A percentile compares a stretch with the other conserved stretches of the same genome.
Conservation (phyloP, 2,888 invertebrate genomes). For the Sarcophaga carnaria region DNA sequence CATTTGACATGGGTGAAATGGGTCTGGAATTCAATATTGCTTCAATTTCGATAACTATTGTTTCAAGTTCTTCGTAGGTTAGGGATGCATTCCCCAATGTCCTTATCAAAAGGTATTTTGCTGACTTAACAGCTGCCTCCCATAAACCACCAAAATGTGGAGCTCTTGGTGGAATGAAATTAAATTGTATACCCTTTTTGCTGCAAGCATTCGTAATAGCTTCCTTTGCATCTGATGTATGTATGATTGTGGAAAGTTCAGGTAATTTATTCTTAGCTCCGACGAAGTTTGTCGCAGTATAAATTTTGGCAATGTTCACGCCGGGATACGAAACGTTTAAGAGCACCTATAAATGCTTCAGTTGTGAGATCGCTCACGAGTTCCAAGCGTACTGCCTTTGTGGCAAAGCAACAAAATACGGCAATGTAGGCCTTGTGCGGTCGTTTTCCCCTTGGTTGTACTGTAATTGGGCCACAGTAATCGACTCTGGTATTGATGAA, state of each 20-base stretch:
- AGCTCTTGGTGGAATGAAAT: not conserved
- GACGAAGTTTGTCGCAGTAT: constrained; percentile 20
- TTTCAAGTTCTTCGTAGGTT: constrained; percentile 6
- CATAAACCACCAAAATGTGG: no score
- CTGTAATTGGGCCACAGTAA: constrained; percentile 38
- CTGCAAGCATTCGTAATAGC: no score
- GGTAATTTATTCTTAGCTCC: constrained; percentile 41
- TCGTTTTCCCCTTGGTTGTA: not conserved
- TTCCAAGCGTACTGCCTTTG: constrained; percentile 35
- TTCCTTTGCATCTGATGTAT: no score
- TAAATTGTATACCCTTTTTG: constrained; percentile 10
- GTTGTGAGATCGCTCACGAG: constrained; percentile 49
- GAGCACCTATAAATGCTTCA: constrained; percentile 31
- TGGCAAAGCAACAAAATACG: no score
- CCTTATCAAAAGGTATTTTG: no score
- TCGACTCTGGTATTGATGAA: constrained; percentile 45
- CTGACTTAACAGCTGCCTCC: no score
- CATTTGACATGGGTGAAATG: constrained; percentile 51
- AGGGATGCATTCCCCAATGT: no score
- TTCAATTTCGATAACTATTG: constrained; percentile 70
- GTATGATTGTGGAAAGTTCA: constrained; percentile 8
- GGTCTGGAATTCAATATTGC: constrained; percentile 72
- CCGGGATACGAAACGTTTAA: no score
- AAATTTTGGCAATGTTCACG: constrained; percentile 43
- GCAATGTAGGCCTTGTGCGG: no score